Evolutionary conservation across 1,140 invertebrate species (phyloP).

Genomic region (Brachionus calyciflorus): DNA sequence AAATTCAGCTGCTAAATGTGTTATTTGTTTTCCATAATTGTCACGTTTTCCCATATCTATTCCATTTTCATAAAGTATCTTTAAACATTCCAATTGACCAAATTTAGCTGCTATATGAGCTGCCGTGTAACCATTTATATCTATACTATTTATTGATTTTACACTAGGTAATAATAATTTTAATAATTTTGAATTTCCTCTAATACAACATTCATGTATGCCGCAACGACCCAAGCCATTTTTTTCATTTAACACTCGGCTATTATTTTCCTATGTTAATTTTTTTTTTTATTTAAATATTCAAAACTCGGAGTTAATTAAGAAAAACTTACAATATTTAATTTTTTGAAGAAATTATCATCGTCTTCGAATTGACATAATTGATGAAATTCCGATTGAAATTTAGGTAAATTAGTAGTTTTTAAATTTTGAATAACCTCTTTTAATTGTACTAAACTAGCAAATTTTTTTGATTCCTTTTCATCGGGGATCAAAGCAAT

Average conservation of each 20-base stretch:
- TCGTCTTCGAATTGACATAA: conserved; percentile 22
- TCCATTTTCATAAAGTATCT: conserved; percentile 11
- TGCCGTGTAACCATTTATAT: background rate
- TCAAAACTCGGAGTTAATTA: too few relatives aligned
- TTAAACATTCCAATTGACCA: background rate
- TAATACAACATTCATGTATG: conserved; percentile 42
- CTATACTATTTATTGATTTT: conserved; percentile 1
- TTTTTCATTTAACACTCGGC: background rate
- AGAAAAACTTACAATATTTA: background rate
- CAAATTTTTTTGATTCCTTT: conserved; percentile 19
- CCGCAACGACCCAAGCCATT: conserved; percentile 2
- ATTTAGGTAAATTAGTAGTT: conserved; percentile 5
- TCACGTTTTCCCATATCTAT: background rate
- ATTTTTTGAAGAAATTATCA: background rate
- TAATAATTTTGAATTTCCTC: conserved; percentile 14
- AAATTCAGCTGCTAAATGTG: conserved; percentile 1
- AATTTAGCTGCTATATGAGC: conserved; percentile 29
- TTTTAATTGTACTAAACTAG: background rate
- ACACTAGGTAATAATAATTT: background rate
- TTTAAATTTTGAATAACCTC: background rate
- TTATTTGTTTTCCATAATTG: conserved; percentile 17
- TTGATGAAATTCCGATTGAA: conserved; percentile 37
- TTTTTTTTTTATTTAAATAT: background rate
- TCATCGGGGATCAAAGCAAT: background rate
- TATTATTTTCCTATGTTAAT: background rate